Evolutionary conservation across 2,888 invertebrate genomes (phyloP), one percentile per base, ranked within the genome.

Genomic region (Frankliniella intonsa): DNA sequence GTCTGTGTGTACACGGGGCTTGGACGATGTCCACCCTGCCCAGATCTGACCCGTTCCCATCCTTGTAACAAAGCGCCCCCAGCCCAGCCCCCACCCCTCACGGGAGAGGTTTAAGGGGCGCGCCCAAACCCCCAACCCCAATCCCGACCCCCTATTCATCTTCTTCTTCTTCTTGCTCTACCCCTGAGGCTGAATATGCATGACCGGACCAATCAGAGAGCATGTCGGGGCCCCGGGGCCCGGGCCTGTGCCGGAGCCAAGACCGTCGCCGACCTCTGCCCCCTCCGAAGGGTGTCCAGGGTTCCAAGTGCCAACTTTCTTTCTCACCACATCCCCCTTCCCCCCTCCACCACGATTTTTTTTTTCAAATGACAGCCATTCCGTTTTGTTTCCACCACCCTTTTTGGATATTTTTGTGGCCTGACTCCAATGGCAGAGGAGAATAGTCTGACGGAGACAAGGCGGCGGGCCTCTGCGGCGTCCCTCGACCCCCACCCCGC

Each of bases 141-240:
- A 12, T 55, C 55, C 55, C 55, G 12, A 2, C 55, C 55, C 55
- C 55, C 38, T 5, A 38, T 38, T 38, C 38, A 5, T 38, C 38
- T 38, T 38, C 55, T 55, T 55, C 55, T 55, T 17, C 55, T 8
- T 55, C 17, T 51, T 12, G 9, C 51, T 51, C 51, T 8, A 3
- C 5, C 55, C 55, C 14, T 55, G 55, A 14, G 55, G 55, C 55
- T 55, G 69, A 69, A 69, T 69, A 69, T 69, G 69, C 69, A 69
- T 69, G 69, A 19, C 69, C 55, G 17, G 69, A 69, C 69, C 69
- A 69, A 69, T 69, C 69, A 69, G 69, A 22, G 10, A 22, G 69
- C 55, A 17, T 55, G 55, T 12, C 17, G 9, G 14, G 1, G 55
- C 17, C 14, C 55, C 55, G 55, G 12, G 55, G 3, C 55, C 9